phyloP scores from a whole-genome alignment of 2,888 invertebrate genomes.

The Melinaea marsaeus region DNA sequence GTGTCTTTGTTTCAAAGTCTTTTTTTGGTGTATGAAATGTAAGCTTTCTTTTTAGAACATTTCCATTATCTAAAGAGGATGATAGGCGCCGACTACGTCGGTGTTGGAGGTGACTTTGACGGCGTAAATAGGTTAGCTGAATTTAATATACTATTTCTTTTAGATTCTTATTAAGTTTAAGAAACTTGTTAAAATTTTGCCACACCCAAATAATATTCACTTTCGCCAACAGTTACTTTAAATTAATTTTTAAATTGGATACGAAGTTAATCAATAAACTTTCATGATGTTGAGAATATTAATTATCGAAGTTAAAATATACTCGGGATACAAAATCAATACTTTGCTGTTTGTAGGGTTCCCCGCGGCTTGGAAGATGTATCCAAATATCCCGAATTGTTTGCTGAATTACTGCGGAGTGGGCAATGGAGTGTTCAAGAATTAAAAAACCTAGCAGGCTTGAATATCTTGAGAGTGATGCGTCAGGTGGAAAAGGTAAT shows the following conservation, averaged over 20 bases:
- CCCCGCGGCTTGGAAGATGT: slow-evolving; percentile 84
- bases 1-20: too few relatives aligned
- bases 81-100: slow-evolving; percentile 80
- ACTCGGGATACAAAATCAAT: not conserved
- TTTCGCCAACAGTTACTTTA: not conserved
- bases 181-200: too few relatives aligned
- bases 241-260: not conserved
- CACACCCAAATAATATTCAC: not conserved
- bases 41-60: slow-evolving; percentile 64
- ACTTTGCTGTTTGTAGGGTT: slow-evolving; percentile 63
- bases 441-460: slow-evolving; percentile 81
- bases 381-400: slow-evolving; percentile 82
- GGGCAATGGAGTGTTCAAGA: slow-evolving; percentile 80
- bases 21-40: not conserved
- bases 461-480: slow-evolving; percentile 81
- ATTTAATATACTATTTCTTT: not conserved
- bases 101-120: slow-evolving; percentile 81
- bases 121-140: slow-evolving; percentile 77
- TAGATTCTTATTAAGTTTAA: too few relatives aligned
- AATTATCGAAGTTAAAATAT: slow-evolving; percentile 4
- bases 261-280: slow-evolving; percentile 6
- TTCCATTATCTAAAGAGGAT: slow-evolving; percentile 80
- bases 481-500: slow-evolving; percentile 75
- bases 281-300: not conserved
- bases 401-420: slow-evolving; percentile 80